A percentile compares a stretch with the other conserved stretches of the same genome.
Evolutionary conservation across 2,797 vertebrate species (phyloP).

Genomic region (Poecilia velifera): DNA sequence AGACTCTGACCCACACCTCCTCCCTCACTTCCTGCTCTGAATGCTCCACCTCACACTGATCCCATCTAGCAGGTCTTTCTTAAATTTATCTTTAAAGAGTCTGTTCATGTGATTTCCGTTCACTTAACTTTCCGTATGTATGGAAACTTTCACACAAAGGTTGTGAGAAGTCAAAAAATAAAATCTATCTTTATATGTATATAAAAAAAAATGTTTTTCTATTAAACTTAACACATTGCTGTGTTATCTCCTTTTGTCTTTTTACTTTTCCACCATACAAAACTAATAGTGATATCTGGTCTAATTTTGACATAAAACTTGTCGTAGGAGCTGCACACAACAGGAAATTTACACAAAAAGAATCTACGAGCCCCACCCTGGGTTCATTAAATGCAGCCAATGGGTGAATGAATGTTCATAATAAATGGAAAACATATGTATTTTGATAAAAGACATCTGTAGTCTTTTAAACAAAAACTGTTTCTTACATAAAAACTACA

Average conservation of each 20-base stretch:
- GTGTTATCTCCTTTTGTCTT: not conserved
- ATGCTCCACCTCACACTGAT: slow-evolving; percentile 42
- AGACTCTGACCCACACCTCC: slow-evolving; percentile 46
- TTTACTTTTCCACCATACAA: slow-evolving; percentile 33
- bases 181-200: not conserved
- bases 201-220: not conserved
- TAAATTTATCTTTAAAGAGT: slow-evolving; percentile 49
- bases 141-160: not conserved
- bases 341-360: slow-evolving; percentile 60
- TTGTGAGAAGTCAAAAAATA: slow-evolving; percentile 4
- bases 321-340: slow-evolving; percentile 47
- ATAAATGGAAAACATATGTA: slow-evolving; percentile 59
- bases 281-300: slow-evolving; percentile 40
- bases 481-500: slow-evolving; percentile 13
- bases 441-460: not conserved
- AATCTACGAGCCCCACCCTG: slow-evolving; percentile 75
- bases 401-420: slow-evolving; percentile 56
- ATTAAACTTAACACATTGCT: not conserved
- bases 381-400: slow-evolving; percentile 62
- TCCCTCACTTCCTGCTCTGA: slow-evolving; percentile 70
- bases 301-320: slow-evolving; percentile 42
- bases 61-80: slow-evolving; percentile 56
- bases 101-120: slow-evolving; percentile 36
- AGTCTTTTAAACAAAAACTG: slow-evolving; percentile 18
- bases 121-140: slow-evolving; percentile 1